Evolutionary conservation across 2,113 vertebrate species (phyloP).

Genomic region (Leucopternis melanops): DNA sequence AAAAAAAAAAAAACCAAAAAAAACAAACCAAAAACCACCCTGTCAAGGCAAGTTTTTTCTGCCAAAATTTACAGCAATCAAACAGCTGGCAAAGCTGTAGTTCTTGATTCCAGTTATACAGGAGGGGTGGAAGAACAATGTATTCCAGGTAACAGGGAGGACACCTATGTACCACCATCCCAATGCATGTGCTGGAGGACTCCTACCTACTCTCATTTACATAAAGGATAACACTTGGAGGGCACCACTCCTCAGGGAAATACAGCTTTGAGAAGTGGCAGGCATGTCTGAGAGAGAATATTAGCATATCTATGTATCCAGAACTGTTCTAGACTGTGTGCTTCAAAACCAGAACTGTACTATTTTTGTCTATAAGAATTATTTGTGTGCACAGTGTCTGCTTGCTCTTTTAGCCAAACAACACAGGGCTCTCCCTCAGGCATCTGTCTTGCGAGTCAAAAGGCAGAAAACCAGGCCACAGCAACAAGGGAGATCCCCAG

Average conservation of each 20-base stretch:
- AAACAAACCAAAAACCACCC: too few relatives aligned
- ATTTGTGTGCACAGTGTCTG: background rate
- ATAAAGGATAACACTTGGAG: background rate
- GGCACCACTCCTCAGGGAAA: background rate
- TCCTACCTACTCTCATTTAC: background rate
- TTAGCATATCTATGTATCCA: background rate
- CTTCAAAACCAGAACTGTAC: background rate
- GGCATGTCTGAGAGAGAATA: background rate
- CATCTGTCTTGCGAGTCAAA: background rate
- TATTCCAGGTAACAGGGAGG: background rate
- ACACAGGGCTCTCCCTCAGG: background rate
- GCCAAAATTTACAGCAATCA: background rate
- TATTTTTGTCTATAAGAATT: background rate
- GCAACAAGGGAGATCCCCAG: background rate
- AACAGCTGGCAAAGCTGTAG: background rate
- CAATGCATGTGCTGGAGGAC: fast-evolving
- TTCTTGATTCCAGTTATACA: background rate
- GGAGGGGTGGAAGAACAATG: background rate
- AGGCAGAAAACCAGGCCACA: background rate
- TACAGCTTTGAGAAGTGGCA: background rate
- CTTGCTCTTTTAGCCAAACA: background rate
- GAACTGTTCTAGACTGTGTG: background rate
- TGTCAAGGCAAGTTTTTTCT: background rate
- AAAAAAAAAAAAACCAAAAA: too few relatives aligned
- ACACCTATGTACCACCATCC: background rate